These are phyloP conservation scores for Danaus melanippus DNA, from an alignment of 1,140 invertebrate species.

Conservation along the genomic window DNA sequence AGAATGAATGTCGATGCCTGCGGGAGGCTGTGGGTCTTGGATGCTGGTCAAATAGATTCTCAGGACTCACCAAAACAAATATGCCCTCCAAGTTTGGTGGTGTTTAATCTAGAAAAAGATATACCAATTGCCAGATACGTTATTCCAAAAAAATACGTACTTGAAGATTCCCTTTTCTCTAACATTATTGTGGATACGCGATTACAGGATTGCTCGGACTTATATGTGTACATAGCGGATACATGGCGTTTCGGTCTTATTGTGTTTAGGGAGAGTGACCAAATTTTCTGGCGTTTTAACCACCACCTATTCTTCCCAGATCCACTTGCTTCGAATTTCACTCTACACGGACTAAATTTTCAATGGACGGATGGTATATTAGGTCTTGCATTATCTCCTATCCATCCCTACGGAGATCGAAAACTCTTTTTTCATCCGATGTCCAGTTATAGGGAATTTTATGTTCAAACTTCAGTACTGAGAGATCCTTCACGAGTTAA, in stretches of 20 bases:
- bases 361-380: conserved; percentile 89
- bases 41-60: conserved; percentile 79
- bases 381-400: conserved; percentile 79
- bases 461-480: conserved; percentile 77
- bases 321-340: conserved; percentile 79
- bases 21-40: conserved; percentile 81
- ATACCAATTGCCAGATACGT: conserved; percentile 74
- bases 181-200: conserved; percentile 82
- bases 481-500: conserved; percentile 73
- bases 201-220: conserved; percentile 75
- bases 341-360: conserved; percentile 81
- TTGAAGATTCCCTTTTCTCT: conserved; percentile 81
- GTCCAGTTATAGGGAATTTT: conserved; percentile 84
- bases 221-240: conserved; percentile 80
- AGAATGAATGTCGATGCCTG: conserved; percentile 81
- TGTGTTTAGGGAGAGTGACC: conserved; percentile 78
- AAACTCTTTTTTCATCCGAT: conserved; percentile 84
- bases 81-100: conserved; percentile 82
- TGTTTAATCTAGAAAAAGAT: conserved; percentile 81
- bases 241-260: conserved; percentile 83
- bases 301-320: conserved; percentile 85
- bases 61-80: conserved; percentile 74
- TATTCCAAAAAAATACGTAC: conserved; percentile 77
- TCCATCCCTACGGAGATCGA: conserved; percentile 72
- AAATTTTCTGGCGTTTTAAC: conserved; percentile 80